Conservation (phyloP, 2,888 invertebrate genomes). For the Hyalella azteca region DNA sequence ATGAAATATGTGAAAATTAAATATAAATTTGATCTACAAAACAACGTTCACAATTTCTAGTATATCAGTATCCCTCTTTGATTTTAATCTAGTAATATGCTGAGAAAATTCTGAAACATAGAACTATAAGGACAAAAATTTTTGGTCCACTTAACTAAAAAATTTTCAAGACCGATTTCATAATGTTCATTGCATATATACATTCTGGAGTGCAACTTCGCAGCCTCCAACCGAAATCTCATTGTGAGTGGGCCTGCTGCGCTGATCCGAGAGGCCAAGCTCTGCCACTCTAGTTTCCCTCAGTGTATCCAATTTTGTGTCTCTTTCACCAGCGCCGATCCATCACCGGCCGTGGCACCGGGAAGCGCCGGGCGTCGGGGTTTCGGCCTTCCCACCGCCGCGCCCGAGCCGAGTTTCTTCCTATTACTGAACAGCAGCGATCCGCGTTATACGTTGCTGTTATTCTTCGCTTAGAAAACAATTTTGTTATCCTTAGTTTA, state of each 20-base stretch:
- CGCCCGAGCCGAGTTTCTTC: not conserved
- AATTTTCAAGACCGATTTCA: too few species aligned
- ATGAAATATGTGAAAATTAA: not conserved
- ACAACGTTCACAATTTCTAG: not conserved
- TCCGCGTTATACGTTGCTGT: not conserved
- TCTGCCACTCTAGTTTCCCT: constrained; percentile 9
- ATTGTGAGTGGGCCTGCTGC: too few species aligned
- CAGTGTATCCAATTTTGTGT: constrained; percentile 31
- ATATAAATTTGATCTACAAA: not conserved
- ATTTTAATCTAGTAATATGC: too few species aligned
- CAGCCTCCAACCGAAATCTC: too few species aligned
- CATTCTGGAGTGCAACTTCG: too few species aligned
- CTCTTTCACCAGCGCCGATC: constrained; percentile 22
- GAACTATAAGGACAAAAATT: too few species aligned
- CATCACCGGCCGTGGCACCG: constrained; percentile 30
- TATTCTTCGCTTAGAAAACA: not conserved
- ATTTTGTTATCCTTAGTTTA: too few species aligned
- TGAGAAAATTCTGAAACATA: too few species aligned
- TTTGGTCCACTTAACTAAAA: too few species aligned
- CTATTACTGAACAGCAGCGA: not conserved
- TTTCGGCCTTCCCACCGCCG: not conserved
- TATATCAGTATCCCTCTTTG: not conserved
- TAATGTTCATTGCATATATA: too few species aligned
- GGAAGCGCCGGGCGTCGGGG: not conserved
- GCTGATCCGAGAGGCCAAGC: not conserved